phyloP scores from a whole-genome alignment of 2,113 vertebrate genomes.

The Phrynosoma blainvillii region DNA sequence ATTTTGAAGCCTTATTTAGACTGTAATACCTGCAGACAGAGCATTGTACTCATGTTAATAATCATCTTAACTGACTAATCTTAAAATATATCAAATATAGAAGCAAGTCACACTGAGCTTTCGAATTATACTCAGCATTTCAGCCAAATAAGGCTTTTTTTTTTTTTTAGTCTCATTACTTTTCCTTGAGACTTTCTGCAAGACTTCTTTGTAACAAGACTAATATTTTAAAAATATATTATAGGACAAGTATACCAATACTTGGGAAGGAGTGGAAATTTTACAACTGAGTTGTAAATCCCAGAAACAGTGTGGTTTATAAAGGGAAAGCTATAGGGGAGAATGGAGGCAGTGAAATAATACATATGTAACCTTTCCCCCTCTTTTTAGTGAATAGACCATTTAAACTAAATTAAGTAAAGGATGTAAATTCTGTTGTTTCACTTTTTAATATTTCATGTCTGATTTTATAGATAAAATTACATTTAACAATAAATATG shows the following conservation, averaged over 20 bases:
- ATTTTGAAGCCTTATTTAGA: background rate
- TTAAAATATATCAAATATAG: background rate
- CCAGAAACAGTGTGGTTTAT: slow-evolving; percentile 65
- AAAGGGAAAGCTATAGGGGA: slow-evolving; percentile 68
- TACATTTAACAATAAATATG: slow-evolving; percentile 84
- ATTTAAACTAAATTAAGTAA: slow-evolving; percentile 82
- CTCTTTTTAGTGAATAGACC: slow-evolving; percentile 75
- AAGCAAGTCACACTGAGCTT: background rate
- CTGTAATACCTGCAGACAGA: no score
- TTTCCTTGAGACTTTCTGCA: background rate
- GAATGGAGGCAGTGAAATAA: slow-evolving; percentile 47
- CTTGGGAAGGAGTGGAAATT: slow-evolving; percentile 66
- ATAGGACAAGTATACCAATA: slow-evolving; percentile 65
- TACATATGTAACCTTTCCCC: slow-evolving; percentile 61
- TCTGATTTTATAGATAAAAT: slow-evolving; percentile 83
- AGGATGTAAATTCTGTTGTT: slow-evolving; percentile 82
- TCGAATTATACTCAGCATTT: background rate
- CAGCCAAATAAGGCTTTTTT: background rate
- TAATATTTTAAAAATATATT: slow-evolving; percentile 27
- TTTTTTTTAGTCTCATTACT: background rate
- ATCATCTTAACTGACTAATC: background rate
- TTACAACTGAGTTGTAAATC: slow-evolving; percentile 76
- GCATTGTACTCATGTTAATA: background rate
- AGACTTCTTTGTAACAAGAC: slow-evolving; percentile 32
- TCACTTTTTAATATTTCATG: slow-evolving; percentile 83